Conservation (phyloP, 2,797 vertebrate genomes). For the Spinus pinus region DNA sequence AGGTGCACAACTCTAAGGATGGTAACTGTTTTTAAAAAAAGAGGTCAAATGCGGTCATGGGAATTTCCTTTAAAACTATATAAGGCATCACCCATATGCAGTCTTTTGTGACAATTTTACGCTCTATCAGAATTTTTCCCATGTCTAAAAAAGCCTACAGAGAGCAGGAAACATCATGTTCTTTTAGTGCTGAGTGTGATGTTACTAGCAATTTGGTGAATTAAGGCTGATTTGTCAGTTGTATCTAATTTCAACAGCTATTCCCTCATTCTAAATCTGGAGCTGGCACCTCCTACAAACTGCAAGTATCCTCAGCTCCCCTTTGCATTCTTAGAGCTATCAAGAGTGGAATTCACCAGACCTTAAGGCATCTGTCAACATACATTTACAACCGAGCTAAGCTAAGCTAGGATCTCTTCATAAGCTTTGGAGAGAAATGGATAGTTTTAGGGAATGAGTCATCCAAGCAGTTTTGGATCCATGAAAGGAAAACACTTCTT, state of each 20-base stretch:
- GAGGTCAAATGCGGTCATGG: constrained; percentile 15
- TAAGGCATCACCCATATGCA: constrained; percentile 22
- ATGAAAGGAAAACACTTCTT: neutral
- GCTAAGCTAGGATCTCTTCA: neutral
- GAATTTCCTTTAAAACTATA: constrained; percentile 48
- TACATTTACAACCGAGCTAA: constrained; percentile 12
- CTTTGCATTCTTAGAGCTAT: constrained; percentile 12
- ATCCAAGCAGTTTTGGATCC: neutral
- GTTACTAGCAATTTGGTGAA: constrained; percentile 32
- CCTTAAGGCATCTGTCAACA: constrained; percentile 49
- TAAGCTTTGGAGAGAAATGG: neutral
- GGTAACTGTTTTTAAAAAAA: neutral
- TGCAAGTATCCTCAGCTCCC: constrained; percentile 25
- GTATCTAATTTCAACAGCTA: constrained; percentile 27
- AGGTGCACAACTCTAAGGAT: neutral
- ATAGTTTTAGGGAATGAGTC: constrained; percentile 19
- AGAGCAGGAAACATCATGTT: constrained; percentile 54
- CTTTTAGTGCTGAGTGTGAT: constrained; percentile 42
- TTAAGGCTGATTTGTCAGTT: constrained; percentile 39
- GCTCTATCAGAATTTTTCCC: constrained; percentile 11
- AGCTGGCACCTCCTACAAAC: constrained; percentile 15
- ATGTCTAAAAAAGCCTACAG: neutral
- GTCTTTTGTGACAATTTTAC: constrained; percentile 13
- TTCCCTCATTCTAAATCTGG: constrained; percentile 30
- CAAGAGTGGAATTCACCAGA: constrained; percentile 33